Evolutionary conservation across 2,113 vertebrate species (phyloP).

Genomic region (Hemiscyllium ocellatum): DNA sequence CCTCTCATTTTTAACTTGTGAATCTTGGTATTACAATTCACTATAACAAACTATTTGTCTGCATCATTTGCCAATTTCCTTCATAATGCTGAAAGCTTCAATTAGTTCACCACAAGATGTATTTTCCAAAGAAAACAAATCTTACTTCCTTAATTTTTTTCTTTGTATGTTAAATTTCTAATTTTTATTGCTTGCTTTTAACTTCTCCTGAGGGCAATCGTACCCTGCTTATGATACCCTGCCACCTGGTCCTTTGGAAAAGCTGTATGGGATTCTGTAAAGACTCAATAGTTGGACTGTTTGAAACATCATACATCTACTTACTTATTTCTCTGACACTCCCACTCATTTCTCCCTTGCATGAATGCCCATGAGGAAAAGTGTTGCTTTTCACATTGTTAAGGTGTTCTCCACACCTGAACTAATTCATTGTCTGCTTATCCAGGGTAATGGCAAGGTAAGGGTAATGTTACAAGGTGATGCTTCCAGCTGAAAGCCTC

Average conservation of each 20-base stretch:
- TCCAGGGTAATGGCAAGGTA: neutral
- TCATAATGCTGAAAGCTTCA: slow-evolving; percentile 12
- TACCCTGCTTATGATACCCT: neutral
- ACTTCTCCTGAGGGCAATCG: neutral
- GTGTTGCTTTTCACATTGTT: neutral
- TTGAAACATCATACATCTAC: neutral
- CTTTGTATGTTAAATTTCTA: slow-evolving; percentile 9
- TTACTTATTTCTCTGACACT: neutral
- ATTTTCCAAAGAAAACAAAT: slow-evolving; percentile 24
- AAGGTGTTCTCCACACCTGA: neutral
- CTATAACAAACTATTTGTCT: slow-evolving; percentile 22
- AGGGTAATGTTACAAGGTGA: neutral
- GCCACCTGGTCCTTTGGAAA: neutral
- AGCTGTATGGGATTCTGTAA: neutral
- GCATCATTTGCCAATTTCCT: slow-evolving; percentile 9
- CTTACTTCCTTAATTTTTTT: slow-evolving; percentile 30
- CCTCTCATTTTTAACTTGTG: neutral
- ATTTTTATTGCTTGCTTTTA: neutral
- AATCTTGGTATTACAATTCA: neutral
- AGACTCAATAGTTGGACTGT: neutral
- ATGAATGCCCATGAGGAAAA: neutral
- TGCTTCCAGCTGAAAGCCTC: neutral
- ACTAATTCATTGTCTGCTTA: neutral
- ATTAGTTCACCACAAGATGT: neutral
- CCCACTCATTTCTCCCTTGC: neutral